These are phyloP conservation scores for Dasysyrphus albostriatus DNA, from an alignment of 2,888 invertebrate species.

Conservation along the genomic window DNA sequence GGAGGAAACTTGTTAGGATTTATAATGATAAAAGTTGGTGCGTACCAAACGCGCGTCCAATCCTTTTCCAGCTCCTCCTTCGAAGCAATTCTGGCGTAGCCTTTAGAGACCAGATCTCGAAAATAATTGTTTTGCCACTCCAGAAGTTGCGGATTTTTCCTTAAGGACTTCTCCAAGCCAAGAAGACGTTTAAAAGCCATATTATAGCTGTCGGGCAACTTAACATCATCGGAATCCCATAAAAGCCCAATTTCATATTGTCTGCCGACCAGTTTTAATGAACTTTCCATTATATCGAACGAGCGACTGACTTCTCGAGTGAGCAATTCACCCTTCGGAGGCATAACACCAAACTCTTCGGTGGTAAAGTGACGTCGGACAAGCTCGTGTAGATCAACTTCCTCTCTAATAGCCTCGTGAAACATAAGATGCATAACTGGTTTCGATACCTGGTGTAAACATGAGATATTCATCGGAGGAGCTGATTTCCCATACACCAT, in stretches of 20 bases:
- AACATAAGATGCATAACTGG: not conserved
- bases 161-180: conserved; percentile 1
- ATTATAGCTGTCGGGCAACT: conserved; percentile 7
- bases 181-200: conserved; percentile 6
- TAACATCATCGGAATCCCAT: not conserved
- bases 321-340: not conserved
- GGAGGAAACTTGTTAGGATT: too few relatives aligned
- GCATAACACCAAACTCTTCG: conserved; percentile 24
- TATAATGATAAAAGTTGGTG: too few relatives aligned
- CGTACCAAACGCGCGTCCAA: not conserved
- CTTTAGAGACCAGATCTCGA: not conserved
- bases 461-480: not conserved
- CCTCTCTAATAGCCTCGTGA: not conserved
- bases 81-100: not conserved
- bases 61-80: not conserved
- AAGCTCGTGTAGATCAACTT: conserved; percentile 13
- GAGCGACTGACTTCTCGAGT: not conserved
- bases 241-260: conserved; percentile 11
- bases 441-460: not conserved
- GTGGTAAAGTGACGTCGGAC: conserved; percentile 8
- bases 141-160: conserved; percentile 9
- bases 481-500: conserved; percentile 23
- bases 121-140: conserved; percentile 18
- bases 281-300: not conserved
- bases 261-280: not conserved